These are phyloP conservation scores for Chymomyza costata DNA, from an alignment of 1,140 invertebrate genomes.

Conservation along the genomic window DNA sequence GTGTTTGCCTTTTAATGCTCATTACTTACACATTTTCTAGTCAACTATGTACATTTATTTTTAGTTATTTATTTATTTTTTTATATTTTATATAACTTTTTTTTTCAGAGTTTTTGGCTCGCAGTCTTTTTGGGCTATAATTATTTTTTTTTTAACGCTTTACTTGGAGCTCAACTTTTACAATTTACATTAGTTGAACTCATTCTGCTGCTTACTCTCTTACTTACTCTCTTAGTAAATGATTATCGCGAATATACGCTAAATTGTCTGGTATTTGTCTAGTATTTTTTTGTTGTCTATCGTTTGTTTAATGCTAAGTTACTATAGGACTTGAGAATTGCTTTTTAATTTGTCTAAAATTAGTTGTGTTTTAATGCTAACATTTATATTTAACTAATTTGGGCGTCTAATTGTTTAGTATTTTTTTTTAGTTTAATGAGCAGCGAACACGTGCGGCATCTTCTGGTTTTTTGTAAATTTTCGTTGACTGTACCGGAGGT, in stretches of 20 bases:
- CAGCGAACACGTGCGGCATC: too few relatives aligned
- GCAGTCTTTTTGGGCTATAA: slow-evolving; percentile 71
- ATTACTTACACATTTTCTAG: slow-evolving; percentile 29
- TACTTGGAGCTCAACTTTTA: slow-evolving; percentile 46
- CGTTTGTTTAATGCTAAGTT: slow-evolving; percentile 7
- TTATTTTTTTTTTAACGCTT: slow-evolving; percentile 33
- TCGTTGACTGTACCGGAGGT: too few relatives aligned
- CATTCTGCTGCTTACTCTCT: slow-evolving; percentile 19
- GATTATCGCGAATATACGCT: slow-evolving; percentile 60
- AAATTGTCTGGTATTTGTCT: slow-evolving; percentile 55
- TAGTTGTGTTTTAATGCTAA: too few relatives aligned
- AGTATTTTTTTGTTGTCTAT: slow-evolving; percentile 28
- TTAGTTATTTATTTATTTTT: slow-evolving; percentile 14
- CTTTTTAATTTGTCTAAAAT: slow-evolving; percentile 40
- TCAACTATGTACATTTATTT: slow-evolving; percentile 11
- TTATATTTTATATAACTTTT: slow-evolving; percentile 29
- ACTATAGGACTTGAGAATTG: slow-evolving; percentile 53
- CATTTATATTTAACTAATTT: too few relatives aligned
- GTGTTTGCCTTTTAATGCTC: slow-evolving; percentile 18
- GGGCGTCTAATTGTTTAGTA: too few relatives aligned
- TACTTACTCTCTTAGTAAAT: slow-evolving; percentile 36
- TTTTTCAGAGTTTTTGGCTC: slow-evolving; percentile 73
- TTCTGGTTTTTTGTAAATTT: too few relatives aligned
- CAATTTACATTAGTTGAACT: slow-evolving; percentile 36
- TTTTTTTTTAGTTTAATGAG: too few relatives aligned